These are phyloP conservation scores for Aurelia coerulea DNA, from an alignment of 30 jellyfish, hydroid and myxozoan species.

Conservation along the genomic window DNA sequence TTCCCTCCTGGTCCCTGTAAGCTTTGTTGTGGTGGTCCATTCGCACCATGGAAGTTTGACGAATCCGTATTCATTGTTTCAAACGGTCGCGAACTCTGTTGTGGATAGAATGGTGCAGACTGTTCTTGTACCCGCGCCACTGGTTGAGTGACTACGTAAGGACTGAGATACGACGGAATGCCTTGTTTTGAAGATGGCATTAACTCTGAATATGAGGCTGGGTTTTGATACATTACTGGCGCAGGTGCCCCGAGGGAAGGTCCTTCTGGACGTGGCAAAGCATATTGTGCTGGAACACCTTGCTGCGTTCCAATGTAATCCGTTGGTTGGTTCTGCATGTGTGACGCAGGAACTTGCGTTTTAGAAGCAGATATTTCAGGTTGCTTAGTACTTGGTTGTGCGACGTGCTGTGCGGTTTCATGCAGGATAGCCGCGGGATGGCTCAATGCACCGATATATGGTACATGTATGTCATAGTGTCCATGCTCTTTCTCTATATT, in stretches of 20 bases:
- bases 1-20: conserved; percentile 6
- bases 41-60: conserved; percentile 25
- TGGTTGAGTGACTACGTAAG: conserved; percentile 22
- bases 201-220: conserved; percentile 52
- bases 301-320: conserved; percentile 26
- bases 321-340: conserved; percentile 32
- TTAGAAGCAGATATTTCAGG: conserved; percentile 9
- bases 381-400: background rate
- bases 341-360: conserved; percentile 38
- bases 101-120: conserved; percentile 19
- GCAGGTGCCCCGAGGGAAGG: conserved; percentile 46
- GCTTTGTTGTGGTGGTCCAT: conserved; percentile 25
- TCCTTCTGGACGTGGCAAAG: conserved; percentile 31
- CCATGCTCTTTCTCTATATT: conserved; percentile 43
- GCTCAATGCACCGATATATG: conserved; percentile 10
- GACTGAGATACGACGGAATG: conserved; percentile 24
- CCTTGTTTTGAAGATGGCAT: conserved; percentile 47
- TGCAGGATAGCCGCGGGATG: background rate
- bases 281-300: conserved; percentile 41
- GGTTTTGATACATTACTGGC: conserved; percentile 35
- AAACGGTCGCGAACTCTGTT: conserved; percentile 42
- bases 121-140: conserved; percentile 28
- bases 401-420: conserved; percentile 5
- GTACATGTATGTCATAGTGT: conserved; percentile 40
- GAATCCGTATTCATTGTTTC: conserved; percentile 70